Percentiles rank a stretch among this genome's conserved stretches.
Conservation (phyloP, 2,888 invertebrate species). For the Fragum whitleyi region DNA sequence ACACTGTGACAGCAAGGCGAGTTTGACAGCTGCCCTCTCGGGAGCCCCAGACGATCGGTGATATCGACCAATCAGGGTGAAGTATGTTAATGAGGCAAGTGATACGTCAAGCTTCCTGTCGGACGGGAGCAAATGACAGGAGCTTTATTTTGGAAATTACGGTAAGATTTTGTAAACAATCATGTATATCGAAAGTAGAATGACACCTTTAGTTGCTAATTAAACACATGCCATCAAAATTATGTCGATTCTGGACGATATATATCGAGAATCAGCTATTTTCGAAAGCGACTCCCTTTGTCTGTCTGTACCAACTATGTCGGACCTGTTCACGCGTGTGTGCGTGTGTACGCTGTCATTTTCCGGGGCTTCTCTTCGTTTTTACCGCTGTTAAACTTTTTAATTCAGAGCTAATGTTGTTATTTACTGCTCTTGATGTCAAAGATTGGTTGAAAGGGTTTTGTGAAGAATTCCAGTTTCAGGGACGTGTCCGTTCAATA, state of each 20-base stretch:
- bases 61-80: conserved; percentile 40
- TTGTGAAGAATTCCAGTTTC: too few relatives aligned
- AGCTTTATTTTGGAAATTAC: conserved; percentile 26
- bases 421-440: too few relatives aligned
- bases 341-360: conserved; percentile 28
- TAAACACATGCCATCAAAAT: background rate
- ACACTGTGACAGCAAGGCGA: too few relatives aligned
- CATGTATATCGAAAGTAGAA: conserved; percentile 20
- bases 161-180: conserved; percentile 42
- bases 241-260: background rate
- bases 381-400: too few relatives aligned
- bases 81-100: conserved; percentile 26
- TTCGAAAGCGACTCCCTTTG: conserved; percentile 14
- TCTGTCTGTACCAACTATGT: conserved; percentile 35
- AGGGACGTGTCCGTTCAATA: conserved; percentile 44
- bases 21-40: conserved; percentile 21
- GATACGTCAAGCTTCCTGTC: conserved; percentile 23
- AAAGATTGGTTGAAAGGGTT: too few relatives aligned
- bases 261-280: too few relatives aligned
- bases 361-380: background rate
- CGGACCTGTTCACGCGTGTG: conserved; percentile 29
- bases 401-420: too few relatives aligned
- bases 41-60: background rate
- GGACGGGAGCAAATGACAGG: conserved; percentile 6
- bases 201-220: background rate